A percentile compares a stretch with the other conserved stretches of the same genome.
Conservation (phyloP, 2,113 vertebrate species). For the Narcine bancroftii region DNA sequence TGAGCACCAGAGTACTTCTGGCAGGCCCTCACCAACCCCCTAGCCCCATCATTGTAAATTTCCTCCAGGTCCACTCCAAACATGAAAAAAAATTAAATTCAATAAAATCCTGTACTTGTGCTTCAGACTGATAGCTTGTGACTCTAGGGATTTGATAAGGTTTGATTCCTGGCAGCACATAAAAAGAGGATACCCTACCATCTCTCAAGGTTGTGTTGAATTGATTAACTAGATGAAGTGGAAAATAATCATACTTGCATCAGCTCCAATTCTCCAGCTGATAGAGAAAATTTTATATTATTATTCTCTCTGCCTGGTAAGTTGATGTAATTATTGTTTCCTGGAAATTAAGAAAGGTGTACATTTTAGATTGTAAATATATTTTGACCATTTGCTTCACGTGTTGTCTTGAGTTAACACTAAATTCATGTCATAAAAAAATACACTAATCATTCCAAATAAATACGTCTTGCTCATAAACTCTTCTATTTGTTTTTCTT, state of each 20-base stretch:
- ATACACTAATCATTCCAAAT: background rate
- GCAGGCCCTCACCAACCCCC: background rate
- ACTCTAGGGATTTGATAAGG: background rate
- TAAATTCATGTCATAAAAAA: background rate
- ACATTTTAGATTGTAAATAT: background rate
- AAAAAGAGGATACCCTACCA: background rate
- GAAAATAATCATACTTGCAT: background rate
- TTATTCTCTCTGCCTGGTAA: background rate
- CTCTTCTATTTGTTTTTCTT: background rate
- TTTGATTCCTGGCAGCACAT: background rate
- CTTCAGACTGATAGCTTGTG: background rate
- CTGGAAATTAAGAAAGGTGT: background rate
- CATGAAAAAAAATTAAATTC: background rate
- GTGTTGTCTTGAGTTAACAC: background rate
- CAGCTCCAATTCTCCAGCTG: background rate
- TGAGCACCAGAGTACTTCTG: background rate
- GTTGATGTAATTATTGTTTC: background rate
- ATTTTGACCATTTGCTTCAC: background rate
- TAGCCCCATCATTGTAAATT: background rate
- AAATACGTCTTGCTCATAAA: background rate
- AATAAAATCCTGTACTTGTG: background rate
- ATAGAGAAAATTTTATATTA: background rate
- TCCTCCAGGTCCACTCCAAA: background rate
- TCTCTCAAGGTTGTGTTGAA: background rate
- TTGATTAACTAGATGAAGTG: background rate